phyloP scores from a whole-genome alignment of 1,140 invertebrate genomes.

The Charaxes varanes region DNA sequence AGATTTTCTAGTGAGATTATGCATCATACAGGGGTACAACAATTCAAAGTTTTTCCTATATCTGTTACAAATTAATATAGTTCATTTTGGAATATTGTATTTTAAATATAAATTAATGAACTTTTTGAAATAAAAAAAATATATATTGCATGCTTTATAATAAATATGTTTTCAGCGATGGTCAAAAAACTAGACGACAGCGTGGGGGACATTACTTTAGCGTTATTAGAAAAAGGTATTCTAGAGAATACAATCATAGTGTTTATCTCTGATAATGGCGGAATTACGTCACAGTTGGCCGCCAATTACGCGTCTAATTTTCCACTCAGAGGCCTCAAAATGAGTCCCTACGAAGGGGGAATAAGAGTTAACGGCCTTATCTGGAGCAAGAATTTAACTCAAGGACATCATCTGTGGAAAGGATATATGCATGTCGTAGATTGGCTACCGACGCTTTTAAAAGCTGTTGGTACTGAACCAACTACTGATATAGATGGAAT shows the following conservation, averaged over 20 bases:
- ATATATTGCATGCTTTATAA: no score
- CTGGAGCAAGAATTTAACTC: constrained; percentile 81
- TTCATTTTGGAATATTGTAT: no score
- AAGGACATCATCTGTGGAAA: constrained; percentile 78
- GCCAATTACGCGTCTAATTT: constrained; percentile 90
- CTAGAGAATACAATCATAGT: constrained; percentile 81
- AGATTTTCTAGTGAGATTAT: no score
- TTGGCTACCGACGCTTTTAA: constrained; percentile 88
- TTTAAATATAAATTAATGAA: no score
- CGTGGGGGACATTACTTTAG: constrained; percentile 80
- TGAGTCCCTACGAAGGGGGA: constrained; percentile 91
- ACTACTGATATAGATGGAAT: constrained; percentile 46
- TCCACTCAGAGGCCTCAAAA: constrained; percentile 88
- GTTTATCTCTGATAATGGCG: constrained; percentile 89
- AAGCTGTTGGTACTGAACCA: constrained; percentile 27
- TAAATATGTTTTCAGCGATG: constrained; percentile 85
- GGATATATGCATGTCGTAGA: constrained; percentile 89
- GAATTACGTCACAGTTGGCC: constrained; percentile 80
- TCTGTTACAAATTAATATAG: no score
- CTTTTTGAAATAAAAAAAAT: no score
- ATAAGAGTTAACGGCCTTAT: constrained; percentile 84
- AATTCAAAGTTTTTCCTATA: no score
- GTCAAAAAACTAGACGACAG: constrained; percentile 90
- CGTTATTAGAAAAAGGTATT: constrained; percentile 48
- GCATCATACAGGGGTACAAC: no score